These are phyloP conservation scores for Cotesia chilonis DNA, from an alignment of 1,140 invertebrate genomes.

Conservation along the genomic window DNA sequence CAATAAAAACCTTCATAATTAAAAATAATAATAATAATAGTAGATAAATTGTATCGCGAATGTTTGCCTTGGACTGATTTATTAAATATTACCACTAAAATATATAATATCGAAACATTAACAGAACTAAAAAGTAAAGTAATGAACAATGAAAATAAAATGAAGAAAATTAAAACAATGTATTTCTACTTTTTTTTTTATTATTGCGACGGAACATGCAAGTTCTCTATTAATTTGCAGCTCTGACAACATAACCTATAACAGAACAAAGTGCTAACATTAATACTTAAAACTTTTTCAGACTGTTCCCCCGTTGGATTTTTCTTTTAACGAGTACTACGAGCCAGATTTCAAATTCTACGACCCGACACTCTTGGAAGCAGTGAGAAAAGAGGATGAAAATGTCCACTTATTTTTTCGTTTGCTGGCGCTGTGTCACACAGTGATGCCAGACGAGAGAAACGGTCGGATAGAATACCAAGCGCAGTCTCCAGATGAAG, in stretches of 20 bases:
- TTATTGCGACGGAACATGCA: conserved; percentile 53
- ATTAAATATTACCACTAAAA: conserved; percentile 58
- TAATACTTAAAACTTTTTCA: conserved; percentile 59
- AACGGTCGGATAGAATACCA: conserved; percentile 80
- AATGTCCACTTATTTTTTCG: conserved; percentile 89
- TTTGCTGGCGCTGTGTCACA: conserved; percentile 91
- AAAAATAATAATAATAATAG: conserved; percentile 52
- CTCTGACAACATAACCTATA: no score
- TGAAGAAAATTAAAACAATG: conserved; percentile 54
- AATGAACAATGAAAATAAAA: conserved; percentile 44
- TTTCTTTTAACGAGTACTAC: conserved; percentile 92
- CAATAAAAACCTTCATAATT: not conserved
- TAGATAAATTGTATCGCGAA: conserved; percentile 62
- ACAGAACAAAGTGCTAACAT: no score
- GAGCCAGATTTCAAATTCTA: conserved; percentile 95
- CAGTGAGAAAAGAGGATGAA: conserved; percentile 77
- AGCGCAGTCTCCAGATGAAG: conserved; percentile 98
- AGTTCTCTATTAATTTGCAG: not conserved
- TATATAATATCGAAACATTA: conserved; percentile 37
- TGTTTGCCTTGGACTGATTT: conserved; percentile 66
- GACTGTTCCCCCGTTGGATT: conserved; percentile 83
- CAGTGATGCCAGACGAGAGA: conserved; percentile 96
- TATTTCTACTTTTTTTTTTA: conserved; percentile 66
- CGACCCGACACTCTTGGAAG: conserved; percentile 86
- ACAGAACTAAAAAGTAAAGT: conserved; percentile 15